Evolutionary conservation across 2,797 vertebrate species (phyloP).

Genomic region (Ptychobarbus kaznakovi): DNA sequence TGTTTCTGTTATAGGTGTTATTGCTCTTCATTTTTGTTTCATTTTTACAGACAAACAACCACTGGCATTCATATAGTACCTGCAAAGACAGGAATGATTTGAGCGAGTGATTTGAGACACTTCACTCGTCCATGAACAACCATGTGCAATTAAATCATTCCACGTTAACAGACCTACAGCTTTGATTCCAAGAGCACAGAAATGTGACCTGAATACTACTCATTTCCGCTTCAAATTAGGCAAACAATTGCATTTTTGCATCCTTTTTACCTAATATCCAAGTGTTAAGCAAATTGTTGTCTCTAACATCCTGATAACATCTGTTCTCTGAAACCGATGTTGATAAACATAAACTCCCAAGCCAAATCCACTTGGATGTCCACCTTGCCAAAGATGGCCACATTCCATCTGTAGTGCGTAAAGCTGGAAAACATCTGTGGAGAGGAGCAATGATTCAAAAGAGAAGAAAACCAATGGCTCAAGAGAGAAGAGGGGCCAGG

Average conservation of each 20-base stretch:
- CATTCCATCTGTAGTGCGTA: slow-evolving; percentile 48
- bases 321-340: slow-evolving; percentile 16
- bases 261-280: slow-evolving; percentile 28
- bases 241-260: slow-evolving; percentile 35
- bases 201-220: slow-evolving; percentile 22
- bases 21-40: too few relatives aligned
- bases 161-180: neutral
- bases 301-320: slow-evolving; percentile 11
- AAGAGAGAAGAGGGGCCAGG: slow-evolving; percentile 6
- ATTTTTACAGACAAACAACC: slow-evolving; percentile 17
- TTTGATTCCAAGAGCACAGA: slow-evolving; percentile 42
- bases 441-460: slow-evolving; percentile 28
- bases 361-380: slow-evolving; percentile 41
- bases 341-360: slow-evolving; percentile 27
- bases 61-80: neutral
- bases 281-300: slow-evolving; percentile 19
- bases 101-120: neutral
- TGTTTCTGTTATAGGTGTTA: slow-evolving; percentile 3
- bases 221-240: slow-evolving; percentile 47
- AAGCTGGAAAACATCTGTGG: slow-evolving; percentile 54
- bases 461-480: slow-evolving; percentile 9
- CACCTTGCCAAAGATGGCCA: slow-evolving; percentile 44
- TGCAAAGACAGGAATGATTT: slow-evolving; percentile 1
- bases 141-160: neutral
- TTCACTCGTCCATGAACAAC: neutral